Evolutionary conservation across 2,113 vertebrate species (phyloP).

Genomic region (Chionodraco myersi): DNA sequence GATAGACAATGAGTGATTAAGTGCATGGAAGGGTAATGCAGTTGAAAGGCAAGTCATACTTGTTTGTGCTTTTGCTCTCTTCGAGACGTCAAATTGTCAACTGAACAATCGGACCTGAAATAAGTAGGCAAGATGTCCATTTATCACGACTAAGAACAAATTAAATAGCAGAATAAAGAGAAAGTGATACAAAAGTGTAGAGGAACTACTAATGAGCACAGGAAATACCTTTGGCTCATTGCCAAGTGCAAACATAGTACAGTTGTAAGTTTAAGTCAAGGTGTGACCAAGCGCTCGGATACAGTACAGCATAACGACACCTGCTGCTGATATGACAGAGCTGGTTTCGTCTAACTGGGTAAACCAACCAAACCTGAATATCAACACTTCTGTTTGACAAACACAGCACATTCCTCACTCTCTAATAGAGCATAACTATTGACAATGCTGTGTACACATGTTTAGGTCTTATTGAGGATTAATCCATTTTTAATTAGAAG

Average conservation of each 20-base stretch:
- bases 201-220: not conserved
- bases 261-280: slow-evolving; percentile 37
- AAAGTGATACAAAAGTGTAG: not conserved
- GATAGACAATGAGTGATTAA: slow-evolving; percentile 7
- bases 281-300: slow-evolving; percentile 43
- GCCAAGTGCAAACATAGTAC: slow-evolving; percentile 5
- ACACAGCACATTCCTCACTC: slow-evolving; percentile 74
- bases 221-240: not conserved
- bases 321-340: slow-evolving; percentile 43
- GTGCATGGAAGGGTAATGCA: slow-evolving; percentile 3
- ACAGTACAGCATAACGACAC: slow-evolving; percentile 51
- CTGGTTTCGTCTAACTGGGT: slow-evolving; percentile 83
- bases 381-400: slow-evolving; percentile 56
- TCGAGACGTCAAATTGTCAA: not conserved
- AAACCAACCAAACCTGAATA: slow-evolving; percentile 81
- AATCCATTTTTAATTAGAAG: not conserved
- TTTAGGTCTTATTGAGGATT: slow-evolving; percentile 11
- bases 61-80: not conserved
- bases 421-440: not conserved
- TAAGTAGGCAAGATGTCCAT: too few species aligned
- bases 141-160: too few species aligned
- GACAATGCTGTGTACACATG: not conserved
- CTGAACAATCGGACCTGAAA: not conserved
- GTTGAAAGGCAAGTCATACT: not conserved
- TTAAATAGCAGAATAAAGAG: not conserved